Percentiles rank a stretch among this genome's conserved stretches.
phyloP scores from a whole-genome alignment of 1,140 invertebrate species.

The Drosophila truncata region DNA sequence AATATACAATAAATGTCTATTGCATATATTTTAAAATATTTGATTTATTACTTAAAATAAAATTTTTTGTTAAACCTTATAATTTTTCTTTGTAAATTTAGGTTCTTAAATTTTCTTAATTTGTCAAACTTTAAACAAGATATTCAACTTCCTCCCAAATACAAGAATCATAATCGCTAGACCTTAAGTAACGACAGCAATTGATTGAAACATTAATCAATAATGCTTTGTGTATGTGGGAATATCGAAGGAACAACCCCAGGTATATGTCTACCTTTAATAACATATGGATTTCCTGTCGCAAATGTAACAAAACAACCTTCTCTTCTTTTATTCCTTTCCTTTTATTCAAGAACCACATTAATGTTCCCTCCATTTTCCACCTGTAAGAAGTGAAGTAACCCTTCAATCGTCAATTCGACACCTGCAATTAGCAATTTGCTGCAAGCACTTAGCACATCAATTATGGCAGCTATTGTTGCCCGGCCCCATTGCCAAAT shows the following conservation, averaged over 20 bases:
- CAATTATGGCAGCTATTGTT: constrained; percentile 61
- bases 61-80: not conserved
- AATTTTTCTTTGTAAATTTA: not conserved
- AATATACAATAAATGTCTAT: not conserved
- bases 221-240: constrained; percentile 1
- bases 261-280: not conserved
- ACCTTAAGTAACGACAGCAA: not conserved
- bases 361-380: constrained; percentile 22
- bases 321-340: not conserved
- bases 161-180: not conserved
- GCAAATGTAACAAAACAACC: constrained; percentile 2
- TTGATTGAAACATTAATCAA: constrained; percentile 45
- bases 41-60: not conserved
- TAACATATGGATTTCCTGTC: constrained; percentile 28
- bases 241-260: not conserved
- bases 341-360: not conserved
- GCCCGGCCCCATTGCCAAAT: constrained; percentile 48
- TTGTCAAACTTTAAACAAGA: not conserved
- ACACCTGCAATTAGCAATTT: constrained; percentile 67
- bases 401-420: constrained; percentile 64
- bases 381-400: constrained; percentile 26
- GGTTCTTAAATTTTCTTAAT: not conserved
- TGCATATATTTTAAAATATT: not conserved
- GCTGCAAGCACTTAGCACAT: constrained; percentile 52
- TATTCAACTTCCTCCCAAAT: not conserved